Conservation (phyloP, 1,140 invertebrate genomes). For the Papilio helenus region DNA sequence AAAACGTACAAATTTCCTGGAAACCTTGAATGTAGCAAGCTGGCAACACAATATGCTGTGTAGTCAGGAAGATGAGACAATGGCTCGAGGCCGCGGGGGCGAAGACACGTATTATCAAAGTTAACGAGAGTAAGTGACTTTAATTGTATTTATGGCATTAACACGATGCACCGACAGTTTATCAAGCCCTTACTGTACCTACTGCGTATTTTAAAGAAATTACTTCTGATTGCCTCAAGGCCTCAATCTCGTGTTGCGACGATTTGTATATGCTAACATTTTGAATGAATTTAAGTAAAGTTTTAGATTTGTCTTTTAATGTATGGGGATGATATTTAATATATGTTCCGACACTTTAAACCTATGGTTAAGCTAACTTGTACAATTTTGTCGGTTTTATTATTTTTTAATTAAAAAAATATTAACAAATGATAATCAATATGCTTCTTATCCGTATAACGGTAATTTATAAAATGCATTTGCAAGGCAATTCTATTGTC, state of each 20-base stretch:
- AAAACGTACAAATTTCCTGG: neutral
- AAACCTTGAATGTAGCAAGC: constrained; percentile 37
- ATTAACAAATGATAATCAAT: neutral
- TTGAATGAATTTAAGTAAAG: neutral
- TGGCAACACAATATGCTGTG: constrained; percentile 40
- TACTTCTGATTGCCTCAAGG: constrained; percentile 18
- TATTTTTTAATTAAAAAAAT: neutral
- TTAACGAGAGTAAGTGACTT: constrained; percentile 79
- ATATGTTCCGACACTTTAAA: too few species aligned
- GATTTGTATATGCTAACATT: neutral
- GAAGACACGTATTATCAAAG: constrained; percentile 74
- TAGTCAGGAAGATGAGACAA: constrained; percentile 57
- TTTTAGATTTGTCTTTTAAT: neutral
- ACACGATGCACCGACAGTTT: constrained; percentile 50
- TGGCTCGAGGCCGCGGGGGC: constrained; percentile 56
- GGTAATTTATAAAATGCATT: constrained; percentile 25
- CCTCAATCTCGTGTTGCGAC: neutral
- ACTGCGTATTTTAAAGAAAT: constrained; percentile 22
- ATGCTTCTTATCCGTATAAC: constrained; percentile 3
- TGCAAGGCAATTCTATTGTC: constrained; percentile 6
- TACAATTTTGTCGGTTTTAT: too few species aligned
- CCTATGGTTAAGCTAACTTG: too few species aligned
- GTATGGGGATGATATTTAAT: too few species aligned
- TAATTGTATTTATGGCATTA: constrained; percentile 78
- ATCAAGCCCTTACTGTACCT: constrained; percentile 19